Percentiles rank a stretch among this genome's conserved stretches.
Evolutionary conservation across 1,140 invertebrate species (phyloP).

Genomic region (Steinernema khuongi): DNA sequence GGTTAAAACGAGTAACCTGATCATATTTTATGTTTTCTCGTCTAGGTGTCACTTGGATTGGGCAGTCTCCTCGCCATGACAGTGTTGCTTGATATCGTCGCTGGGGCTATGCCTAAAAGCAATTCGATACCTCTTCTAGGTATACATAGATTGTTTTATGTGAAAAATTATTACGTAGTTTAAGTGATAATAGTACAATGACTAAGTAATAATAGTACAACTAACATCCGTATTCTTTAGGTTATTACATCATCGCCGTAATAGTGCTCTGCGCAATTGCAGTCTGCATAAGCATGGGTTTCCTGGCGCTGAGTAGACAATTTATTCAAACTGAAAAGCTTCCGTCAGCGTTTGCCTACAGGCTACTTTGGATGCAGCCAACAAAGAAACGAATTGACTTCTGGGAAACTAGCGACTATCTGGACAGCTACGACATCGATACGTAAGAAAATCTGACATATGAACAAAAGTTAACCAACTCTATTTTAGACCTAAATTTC

Average conservation of each 20-base stretch:
- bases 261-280: slow-evolving; percentile 48
- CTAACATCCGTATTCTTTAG: not conserved
- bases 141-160: not conserved
- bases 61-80: slow-evolving; percentile 43
- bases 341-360: slow-evolving; percentile 40
- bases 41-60: slow-evolving; percentile 44
- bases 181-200: no score
- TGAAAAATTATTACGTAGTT: slow-evolving; percentile 16
- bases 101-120: slow-evolving; percentile 48
- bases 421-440: not conserved
- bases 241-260: slow-evolving; percentile 45
- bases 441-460: slow-evolving; percentile 5
- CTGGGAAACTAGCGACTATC: slow-evolving; percentile 4
- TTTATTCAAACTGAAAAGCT: slow-evolving; percentile 36
- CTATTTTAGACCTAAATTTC: slow-evolving; percentile 29
- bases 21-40: not conserved
- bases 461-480: not conserved
- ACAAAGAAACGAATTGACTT: slow-evolving; percentile 28
- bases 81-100: slow-evolving; percentile 45
- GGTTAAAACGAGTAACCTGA: slow-evolving; percentile 23
- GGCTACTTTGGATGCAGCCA: slow-evolving; percentile 38
- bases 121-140: slow-evolving; percentile 48
- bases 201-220: no score
- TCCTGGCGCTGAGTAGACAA: slow-evolving; percentile 34
- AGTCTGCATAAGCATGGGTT: slow-evolving; percentile 42